Conservation (phyloP, 1,140 invertebrate genomes). For the Schlechtendalia chinensis region DNA sequence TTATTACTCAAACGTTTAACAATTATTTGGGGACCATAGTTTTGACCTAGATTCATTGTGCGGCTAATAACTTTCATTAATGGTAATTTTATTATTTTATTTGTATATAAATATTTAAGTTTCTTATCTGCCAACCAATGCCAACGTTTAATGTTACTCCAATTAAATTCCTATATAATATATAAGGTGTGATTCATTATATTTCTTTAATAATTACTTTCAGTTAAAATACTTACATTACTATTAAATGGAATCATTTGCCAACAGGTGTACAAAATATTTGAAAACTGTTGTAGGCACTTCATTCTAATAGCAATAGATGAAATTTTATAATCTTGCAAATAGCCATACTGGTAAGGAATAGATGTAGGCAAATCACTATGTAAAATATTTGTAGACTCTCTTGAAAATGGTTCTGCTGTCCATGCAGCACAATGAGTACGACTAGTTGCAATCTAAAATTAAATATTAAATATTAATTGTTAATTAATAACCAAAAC, state of each 20-base stretch:
- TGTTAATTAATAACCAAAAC: slow-evolving; percentile 14
- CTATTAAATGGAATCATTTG: slow-evolving; percentile 62
- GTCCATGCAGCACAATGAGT: slow-evolving; percentile 69
- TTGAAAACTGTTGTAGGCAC: slow-evolving; percentile 65
- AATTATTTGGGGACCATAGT: slow-evolving; percentile 69
- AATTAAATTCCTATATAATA: slow-evolving; percentile 55
- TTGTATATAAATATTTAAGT: slow-evolving; percentile 62
- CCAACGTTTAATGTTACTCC: slow-evolving; percentile 56
- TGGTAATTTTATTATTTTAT: slow-evolving; percentile 66
- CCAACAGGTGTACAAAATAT: slow-evolving; percentile 67
- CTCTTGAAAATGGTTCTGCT: slow-evolving; percentile 59
- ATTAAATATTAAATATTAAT: slow-evolving; percentile 42
- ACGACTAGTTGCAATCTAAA: slow-evolving; percentile 63
- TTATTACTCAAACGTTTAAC: slow-evolving; percentile 63
- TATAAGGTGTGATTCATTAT: not conserved
- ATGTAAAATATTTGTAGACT: slow-evolving; percentile 57
- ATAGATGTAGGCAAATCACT: slow-evolving; percentile 61
- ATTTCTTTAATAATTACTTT: not conserved
- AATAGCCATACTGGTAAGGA: slow-evolving; percentile 62
- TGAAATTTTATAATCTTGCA: slow-evolving; percentile 60
- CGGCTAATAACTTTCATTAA: slow-evolving; percentile 65
- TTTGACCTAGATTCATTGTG: slow-evolving; percentile 69
- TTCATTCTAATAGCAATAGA: slow-evolving; percentile 62
- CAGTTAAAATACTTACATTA: slow-evolving; percentile 52
- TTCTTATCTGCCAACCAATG: slow-evolving; percentile 59